Evolutionary conservation across 53 echinoderm and acorn worm genomes (phyloP), one percentile per base, ranked within the genome.

Genomic region (Apostichopus leukothele): DNA sequence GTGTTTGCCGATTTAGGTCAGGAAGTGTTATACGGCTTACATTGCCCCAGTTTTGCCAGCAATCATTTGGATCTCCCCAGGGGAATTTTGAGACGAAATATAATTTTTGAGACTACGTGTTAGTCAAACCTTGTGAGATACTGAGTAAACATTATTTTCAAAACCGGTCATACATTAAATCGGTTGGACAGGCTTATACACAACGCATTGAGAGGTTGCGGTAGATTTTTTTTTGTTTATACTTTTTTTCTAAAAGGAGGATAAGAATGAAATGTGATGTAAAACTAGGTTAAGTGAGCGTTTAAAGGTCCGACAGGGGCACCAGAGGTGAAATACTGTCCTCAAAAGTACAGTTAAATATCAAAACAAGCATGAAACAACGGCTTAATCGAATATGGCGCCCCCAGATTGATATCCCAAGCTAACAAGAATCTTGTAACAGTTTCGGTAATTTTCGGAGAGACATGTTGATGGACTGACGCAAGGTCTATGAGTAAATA

Each of bases 81-180:
- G 86, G 86, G 86, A 86, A 86, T 86, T 86, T 86, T 66, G 71
- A 86, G 61, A 86, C 61, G 86, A 86, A 86, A 86, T 86, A 86
- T 86, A 86, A 86, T 86, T 86, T 86, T 86, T 86, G 86, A 68
- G 86, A 86, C 86, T 86, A 67, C 71, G 71, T 86, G 86, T 86
- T 86, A 86, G 86, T 66, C 71, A 86, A 86, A 86, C 60, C 86
- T 67, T 86, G 67, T 66, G 66, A 61, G 86, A 66, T 50, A 86
- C 86, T 86, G 86, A 63, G 71, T 86, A 86, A 86, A 86, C 86
- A 86, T 86, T 86, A 86, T 86, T 86, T 86, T 86, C 86, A 67
- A 86, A 86, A 66, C 50, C 86, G 86, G 86, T 86, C 86, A 61
- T 51, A 86, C 61, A 61, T 57, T 67, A 86, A 86, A 86, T 86